These are phyloP conservation scores for Ruditapes philippinarum DNA, from an alignment of 1,140 invertebrate species.

Conservation along the genomic window DNA sequence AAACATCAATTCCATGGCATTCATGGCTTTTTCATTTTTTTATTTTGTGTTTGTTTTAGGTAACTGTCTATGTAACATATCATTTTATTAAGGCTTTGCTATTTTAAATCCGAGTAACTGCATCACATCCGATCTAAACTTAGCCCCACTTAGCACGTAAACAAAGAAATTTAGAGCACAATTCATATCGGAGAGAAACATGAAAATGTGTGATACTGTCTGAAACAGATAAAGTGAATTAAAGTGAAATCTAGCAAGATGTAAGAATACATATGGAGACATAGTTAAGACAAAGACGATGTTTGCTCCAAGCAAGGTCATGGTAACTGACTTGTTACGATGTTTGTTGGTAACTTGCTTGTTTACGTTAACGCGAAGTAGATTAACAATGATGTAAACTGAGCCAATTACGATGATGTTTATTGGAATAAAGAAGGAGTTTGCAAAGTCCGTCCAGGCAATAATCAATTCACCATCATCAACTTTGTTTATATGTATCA, in stretches of 20 bases:
- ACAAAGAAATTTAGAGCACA: conserved; percentile 18
- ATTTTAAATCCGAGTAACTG: background rate
- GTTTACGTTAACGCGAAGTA: background rate
- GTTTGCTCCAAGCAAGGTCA: background rate
- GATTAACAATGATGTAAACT: background rate
- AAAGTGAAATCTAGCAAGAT: too few relatives aligned
- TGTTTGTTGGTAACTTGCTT: background rate
- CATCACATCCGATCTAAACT: background rate
- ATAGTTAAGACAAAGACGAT: background rate
- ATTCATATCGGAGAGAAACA: conserved; percentile 7
- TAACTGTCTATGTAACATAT: too few relatives aligned
- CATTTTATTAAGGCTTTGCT: too few relatives aligned
- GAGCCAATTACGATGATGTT: background rate
- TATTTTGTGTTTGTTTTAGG: too few relatives aligned
- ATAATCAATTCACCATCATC: background rate
- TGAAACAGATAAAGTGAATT: too few relatives aligned
- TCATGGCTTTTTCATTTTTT: too few relatives aligned
- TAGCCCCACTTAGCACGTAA: background rate
- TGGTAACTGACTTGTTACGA: background rate
- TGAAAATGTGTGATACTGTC: background rate
- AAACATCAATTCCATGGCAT: too few relatives aligned
- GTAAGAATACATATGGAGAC: background rate
- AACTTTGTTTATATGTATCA: background rate
- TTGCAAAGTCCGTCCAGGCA: background rate
- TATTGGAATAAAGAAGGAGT: background rate